These are phyloP conservation scores for Lethocerus indicus DNA, from an alignment of 1,140 invertebrate genomes.

Conservation along the genomic window DNA sequence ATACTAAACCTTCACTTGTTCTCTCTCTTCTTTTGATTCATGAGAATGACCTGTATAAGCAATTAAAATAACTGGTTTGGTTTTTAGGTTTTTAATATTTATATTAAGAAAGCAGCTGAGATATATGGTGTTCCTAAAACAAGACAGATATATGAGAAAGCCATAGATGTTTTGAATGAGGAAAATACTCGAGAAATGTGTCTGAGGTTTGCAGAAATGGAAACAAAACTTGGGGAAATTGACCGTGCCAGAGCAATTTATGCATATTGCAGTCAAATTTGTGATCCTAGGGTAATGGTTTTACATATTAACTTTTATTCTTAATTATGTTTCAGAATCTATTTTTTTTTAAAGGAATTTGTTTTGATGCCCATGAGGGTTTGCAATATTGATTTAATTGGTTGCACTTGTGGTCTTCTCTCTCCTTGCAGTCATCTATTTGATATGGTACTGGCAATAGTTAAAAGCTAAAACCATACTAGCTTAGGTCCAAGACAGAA, in stretches of 20 bases:
- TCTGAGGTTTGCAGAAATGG: constrained; percentile 90
- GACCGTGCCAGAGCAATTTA: constrained; percentile 94
- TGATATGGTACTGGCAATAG: too few species aligned
- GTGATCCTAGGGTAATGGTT: constrained; percentile 72
- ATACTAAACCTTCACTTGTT: too few species aligned
- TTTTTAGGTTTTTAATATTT: constrained; percentile 88
- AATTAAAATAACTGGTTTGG: constrained; percentile 1
- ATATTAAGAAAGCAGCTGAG: constrained; percentile 94
- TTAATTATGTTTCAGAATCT: background rate
- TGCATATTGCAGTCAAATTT: constrained; percentile 95
- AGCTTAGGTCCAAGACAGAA: too few species aligned
- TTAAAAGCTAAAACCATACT: too few species aligned
- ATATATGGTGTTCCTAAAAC: constrained; percentile 95
- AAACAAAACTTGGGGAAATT: constrained; percentile 94
- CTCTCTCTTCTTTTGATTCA: too few species aligned
- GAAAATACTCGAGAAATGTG: constrained; percentile 92
- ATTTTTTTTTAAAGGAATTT: background rate
- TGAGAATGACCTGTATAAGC: background rate
- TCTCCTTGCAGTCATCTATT: too few species aligned
- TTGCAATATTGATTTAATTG: too few species aligned
- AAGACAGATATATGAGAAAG: constrained; percentile 93
- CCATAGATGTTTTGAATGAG: constrained; percentile 86
- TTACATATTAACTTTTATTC: constrained; percentile 2
- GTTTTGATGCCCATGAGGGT: too few species aligned
- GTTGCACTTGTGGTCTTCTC: too few species aligned